Evolutionary conservation across 2,113 vertebrate species (phyloP), one percentile per base, ranked within the genome.

Genomic region (Myotis brandtii): DNA sequence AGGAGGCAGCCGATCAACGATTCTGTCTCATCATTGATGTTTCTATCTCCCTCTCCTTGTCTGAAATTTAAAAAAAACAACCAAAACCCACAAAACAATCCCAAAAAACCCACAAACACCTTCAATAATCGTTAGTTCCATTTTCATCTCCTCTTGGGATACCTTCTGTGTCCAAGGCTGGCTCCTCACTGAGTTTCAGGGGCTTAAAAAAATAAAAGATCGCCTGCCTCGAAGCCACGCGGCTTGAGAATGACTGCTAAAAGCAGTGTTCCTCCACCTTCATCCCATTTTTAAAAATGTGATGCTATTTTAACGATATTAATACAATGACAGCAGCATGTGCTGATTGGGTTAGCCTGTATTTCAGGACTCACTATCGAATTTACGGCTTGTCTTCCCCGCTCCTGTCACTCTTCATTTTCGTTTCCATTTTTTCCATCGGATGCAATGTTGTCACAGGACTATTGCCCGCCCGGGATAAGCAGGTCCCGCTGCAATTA

Each of bases 291-390:
- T 98, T 97, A 89, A 96, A 98, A 98, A 97, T 97, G 97, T 98
- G 98, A 98, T 98, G 98, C 98, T 98, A 98, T 98, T 98, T 98
- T 98, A 98, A 98, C 98, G 98, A 98, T 98, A 98, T 98, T 99
- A 99, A 99, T 98, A 98, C 98, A 98, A 98, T 98, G 97, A 97
- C 96, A 95, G 98, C 93, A 98, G 98, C 98, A 98, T 98, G 98
- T 93, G 98, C 96, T 98, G 98, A 98, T 99, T 98, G 98, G 83
- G 97, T 99, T 98, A 98, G 98, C 93, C 98, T 98, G 97, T 98
- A 98, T 98, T 98, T 98, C 98, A 98, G 98, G 98, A 98, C 98
- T 98, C 97, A 94, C 98, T 97, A 98, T 99, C 97, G 97, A 98
- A 98, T 99, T 98, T 98, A 90, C 95, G 95, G 98, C 98, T 98